A percentile compares a stretch with the other conserved stretches of the same genome.
phyloP scores from a whole-genome alignment of 2,888 invertebrate species.

The Netelia fuscicornis region DNA sequence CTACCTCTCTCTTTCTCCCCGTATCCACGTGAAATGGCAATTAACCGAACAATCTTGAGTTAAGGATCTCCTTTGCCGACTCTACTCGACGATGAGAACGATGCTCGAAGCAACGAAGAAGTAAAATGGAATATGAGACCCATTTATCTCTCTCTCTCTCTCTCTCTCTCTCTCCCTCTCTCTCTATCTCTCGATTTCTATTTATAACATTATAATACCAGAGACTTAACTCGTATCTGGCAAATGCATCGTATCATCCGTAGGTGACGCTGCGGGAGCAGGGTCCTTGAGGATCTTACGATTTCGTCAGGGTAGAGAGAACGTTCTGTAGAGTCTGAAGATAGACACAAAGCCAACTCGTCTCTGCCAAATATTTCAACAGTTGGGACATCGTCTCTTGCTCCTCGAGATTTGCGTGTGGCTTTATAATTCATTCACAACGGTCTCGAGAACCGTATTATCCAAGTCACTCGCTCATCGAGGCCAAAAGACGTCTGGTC shows the following conservation, averaged over 20 bases:
- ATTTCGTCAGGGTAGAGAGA: constrained; percentile 4
- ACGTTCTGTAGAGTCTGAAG: background rate
- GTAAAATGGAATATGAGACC: constrained; percentile 25
- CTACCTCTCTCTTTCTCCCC: background rate
- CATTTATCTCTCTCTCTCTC: background rate
- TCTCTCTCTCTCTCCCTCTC: background rate
- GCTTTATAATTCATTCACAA: constrained; percentile 31
- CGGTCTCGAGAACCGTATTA: background rate
- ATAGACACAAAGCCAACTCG: constrained; percentile 52
- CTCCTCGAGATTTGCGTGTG: constrained; percentile 10
- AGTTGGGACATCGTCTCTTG: constrained; percentile 33
- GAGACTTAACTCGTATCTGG: constrained; percentile 35
- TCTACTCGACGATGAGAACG: background rate
- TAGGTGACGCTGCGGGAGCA: constrained; percentile 1
- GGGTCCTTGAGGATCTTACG: constrained; percentile 46
- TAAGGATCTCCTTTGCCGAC: constrained; percentile 36
- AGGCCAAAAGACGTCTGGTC: background rate
- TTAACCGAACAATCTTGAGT: constrained; percentile 55
- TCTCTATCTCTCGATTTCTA: constrained; percentile 39
- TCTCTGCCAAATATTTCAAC: constrained; percentile 49
- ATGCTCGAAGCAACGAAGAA: constrained; percentile 17
- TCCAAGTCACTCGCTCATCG: background rate
- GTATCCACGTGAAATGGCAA: constrained; percentile 49
- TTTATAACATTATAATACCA: constrained; percentile 50
- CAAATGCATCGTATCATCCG: constrained; percentile 21